Percentiles rank a stretch among this genome's conserved stretches.
phyloP scores from a whole-genome alignment of 2,888 invertebrate genomes.

The Scrobipalpa costella region DNA sequence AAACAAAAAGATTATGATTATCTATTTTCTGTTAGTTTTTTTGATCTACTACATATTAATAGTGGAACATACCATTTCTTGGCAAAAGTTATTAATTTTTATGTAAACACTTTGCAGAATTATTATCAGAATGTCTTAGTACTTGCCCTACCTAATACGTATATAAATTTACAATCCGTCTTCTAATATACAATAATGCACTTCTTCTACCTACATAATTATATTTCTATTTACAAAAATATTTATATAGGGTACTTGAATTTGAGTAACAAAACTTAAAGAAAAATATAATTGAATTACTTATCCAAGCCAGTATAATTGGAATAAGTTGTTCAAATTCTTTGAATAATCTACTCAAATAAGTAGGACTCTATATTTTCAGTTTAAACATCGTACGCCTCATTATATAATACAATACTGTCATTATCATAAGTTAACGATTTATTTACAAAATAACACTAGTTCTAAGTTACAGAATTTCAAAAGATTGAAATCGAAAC shows the following conservation, averaged over 20 bases:
- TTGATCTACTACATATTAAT: no score
- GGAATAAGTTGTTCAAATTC: background rate
- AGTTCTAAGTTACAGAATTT: constrained; percentile 49
- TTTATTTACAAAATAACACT: constrained; percentile 62
- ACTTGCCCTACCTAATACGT: background rate
- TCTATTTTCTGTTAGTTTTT: no score
- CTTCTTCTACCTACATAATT: constrained; percentile 26
- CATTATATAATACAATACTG: constrained; percentile 57
- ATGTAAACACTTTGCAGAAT: no score
- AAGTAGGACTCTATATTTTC: constrained; percentile 35
- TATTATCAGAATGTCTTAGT: no score
- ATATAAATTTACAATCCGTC: constrained; percentile 19
- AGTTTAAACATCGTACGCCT: constrained; percentile 46
- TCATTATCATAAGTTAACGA: constrained; percentile 70
- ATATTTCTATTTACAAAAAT: constrained; percentile 25
- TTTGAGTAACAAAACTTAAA: background rate
- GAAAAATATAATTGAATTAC: background rate
- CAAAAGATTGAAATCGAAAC: constrained; percentile 49
- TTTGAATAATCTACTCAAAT: constrained; percentile 17
- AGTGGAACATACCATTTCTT: no score
- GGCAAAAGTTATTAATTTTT: no score
- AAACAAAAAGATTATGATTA: no score
- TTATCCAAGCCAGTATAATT: background rate
- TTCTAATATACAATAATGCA: constrained; percentile 15
- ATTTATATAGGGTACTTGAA: constrained; percentile 8